A percentile compares a stretch with the other conserved stretches of the same genome.
These are phyloP conservation scores for Drosophila biarmipes DNA, from an alignment of 1,140 invertebrate species.

Conservation along the genomic window DNA sequence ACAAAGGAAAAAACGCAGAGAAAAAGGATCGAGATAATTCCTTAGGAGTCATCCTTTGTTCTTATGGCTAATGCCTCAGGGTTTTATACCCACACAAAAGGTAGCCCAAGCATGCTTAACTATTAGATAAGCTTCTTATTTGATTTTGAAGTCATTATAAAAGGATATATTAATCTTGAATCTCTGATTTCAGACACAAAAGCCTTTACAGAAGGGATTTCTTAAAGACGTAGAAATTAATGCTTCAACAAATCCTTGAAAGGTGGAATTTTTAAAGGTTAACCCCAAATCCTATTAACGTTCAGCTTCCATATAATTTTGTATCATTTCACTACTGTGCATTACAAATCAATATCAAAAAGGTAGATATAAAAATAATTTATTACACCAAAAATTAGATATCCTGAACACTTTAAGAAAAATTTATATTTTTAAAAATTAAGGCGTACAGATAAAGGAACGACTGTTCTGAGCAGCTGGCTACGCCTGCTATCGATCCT, in stretches of 20 bases:
- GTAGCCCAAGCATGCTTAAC: neutral
- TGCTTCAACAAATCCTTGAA: neutral
- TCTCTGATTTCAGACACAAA: neutral
- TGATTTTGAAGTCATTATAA: neutral
- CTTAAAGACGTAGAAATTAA: neutral
- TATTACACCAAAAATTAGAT: too few relatives aligned
- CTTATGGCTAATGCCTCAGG: conserved; percentile 4
- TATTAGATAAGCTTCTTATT: conserved; percentile 7
- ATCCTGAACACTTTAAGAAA: too few relatives aligned
- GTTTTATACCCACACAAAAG: conserved; percentile 8
- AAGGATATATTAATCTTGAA: neutral
- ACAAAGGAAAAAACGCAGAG: neutral
- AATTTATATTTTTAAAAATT: too few relatives aligned
- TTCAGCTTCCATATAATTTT: neutral
- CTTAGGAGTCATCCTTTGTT: conserved; percentile 16
- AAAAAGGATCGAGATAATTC: neutral
- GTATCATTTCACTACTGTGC: neutral
- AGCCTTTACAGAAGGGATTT: neutral
- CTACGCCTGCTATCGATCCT: too few relatives aligned
- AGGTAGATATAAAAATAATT: too few relatives aligned
- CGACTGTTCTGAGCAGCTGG: too few relatives aligned
- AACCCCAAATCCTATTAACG: neutral
- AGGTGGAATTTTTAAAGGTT: neutral
- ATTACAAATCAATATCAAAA: too few relatives aligned
- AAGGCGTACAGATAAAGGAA: too few relatives aligned